Evolutionary conservation across 2,797 vertebrate species (phyloP), one percentile per base, ranked within the genome.

Genomic region (Mus minutoides): DNA sequence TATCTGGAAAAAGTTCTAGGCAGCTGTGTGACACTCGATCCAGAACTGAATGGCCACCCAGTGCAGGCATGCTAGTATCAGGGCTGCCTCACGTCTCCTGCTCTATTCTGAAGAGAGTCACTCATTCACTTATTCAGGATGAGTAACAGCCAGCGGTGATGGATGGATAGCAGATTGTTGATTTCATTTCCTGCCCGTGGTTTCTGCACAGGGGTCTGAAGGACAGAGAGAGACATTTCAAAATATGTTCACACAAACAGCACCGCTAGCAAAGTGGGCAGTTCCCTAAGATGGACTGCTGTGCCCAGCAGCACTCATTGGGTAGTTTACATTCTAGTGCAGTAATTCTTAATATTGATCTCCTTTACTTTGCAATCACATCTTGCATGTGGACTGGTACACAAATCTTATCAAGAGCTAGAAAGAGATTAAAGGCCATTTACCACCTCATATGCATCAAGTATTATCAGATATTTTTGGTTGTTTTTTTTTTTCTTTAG

Each of bases 51-150:
- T 76, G 60, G 84, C 49, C 62, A 58, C 87, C 46, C 60, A 69
- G 89, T 60, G 19, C 49, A 73, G 37, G 13, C 8, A 12, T 29
- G 75, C 14, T 16, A 14, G 22, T 19, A 10, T 19, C 49, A 54
- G 40, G 60, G 54, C 43, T 84, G 82, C 24, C 29, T 77, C 88
- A 82, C 64, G 46, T 77, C 75, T 58, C n/a, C 73, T 9, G 2
- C 7, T 92, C 71, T 82, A 49, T 82, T 95, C 82, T 43, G 76
- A 96, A 94, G 86, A 93, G 60, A 85, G 84, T 87, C 92, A 40
- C n/a, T 64, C 88, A 90, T 92, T 96, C 79, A 67, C 77, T 96
- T 88, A 90, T 90, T 82, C 43, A 17, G 88, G 80, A 88, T 94
- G 73, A 95, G 82, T 85, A 90, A 96, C 58, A 34, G 29, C 80